A percentile compares a stretch with the other conserved stretches of the same genome.
These are phyloP conservation scores for Montipora capricornis DNA, from an alignment of 64 coral and sea anemone species.

Conservation along the genomic window DNA sequence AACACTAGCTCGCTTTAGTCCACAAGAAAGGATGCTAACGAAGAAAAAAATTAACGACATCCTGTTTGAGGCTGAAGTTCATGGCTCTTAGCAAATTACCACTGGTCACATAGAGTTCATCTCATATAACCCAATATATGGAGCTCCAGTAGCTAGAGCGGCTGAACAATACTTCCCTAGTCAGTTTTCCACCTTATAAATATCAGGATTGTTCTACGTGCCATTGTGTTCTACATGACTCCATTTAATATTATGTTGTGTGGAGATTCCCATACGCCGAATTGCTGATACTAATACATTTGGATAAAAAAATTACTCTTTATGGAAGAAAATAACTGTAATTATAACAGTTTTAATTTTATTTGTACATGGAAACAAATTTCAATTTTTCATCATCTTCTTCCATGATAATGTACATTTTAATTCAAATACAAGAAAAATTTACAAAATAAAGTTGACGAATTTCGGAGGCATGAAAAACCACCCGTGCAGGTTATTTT, in stretches of 20 bases:
- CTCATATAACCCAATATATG: slow-evolving; percentile 35
- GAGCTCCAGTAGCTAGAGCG: slow-evolving; percentile 9
- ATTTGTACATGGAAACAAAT: background rate
- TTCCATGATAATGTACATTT: slow-evolving; percentile 2
- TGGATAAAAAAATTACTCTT: background rate
- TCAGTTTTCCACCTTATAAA: slow-evolving; percentile 17
- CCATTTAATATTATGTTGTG: background rate
- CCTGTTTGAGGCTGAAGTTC: slow-evolving; percentile 43
- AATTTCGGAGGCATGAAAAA: background rate
- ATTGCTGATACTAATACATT: background rate
- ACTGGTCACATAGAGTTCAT: background rate
- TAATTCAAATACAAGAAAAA: background rate
- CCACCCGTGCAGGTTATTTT: background rate
- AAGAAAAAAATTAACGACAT: background rate
- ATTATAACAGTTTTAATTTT: slow-evolving; percentile 3
- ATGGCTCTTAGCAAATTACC: slow-evolving; percentile 18
- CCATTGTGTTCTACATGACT: background rate
- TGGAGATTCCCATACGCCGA: background rate
- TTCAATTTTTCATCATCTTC: background rate
- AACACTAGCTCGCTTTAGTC: too few relatives aligned
- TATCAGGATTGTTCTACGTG: background rate
- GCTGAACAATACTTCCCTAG: background rate
- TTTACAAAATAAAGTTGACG: background rate
- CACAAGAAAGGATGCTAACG: slow-evolving; percentile 12
- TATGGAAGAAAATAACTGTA: slow-evolving; percentile 1